A percentile compares a stretch with the other conserved stretches of the same genome.
phyloP scores from a whole-genome alignment of 2,888 invertebrate species.

The Pachydiplax longipennis region DNA sequence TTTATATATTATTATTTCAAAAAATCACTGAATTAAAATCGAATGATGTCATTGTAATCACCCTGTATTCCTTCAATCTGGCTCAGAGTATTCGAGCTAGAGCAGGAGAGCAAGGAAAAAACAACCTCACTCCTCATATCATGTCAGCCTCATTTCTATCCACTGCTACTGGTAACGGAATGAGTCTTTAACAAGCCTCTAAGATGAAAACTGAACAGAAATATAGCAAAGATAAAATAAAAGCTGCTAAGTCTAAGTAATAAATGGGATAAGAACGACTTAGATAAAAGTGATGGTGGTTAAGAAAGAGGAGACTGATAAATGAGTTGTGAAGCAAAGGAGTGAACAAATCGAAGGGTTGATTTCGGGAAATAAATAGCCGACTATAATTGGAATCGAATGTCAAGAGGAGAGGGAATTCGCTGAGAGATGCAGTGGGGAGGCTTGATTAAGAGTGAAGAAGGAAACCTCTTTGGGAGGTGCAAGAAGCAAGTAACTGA shows the following conservation, averaged over 20 bases:
- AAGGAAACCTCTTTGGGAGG: neutral
- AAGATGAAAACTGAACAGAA: neutral
- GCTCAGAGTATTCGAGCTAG: no score
- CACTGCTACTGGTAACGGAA: no score
- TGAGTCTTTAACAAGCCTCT: no score
- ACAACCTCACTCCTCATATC: no score
- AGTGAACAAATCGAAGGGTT: neutral
- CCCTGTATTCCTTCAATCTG: no score
- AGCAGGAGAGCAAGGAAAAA: no score
- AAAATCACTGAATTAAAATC: no score
- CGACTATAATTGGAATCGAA: constrained; percentile 4
- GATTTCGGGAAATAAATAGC: constrained; percentile 9
- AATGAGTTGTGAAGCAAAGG: neutral
- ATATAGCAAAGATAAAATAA: neutral
- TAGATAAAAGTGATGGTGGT: neutral
- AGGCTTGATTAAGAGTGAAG: neutral
- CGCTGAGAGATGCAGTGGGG: neutral
- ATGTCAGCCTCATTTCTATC: no score
- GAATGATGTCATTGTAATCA: no score
- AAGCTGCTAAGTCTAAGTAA: neutral
- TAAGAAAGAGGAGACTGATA: neutral
- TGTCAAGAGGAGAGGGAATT: neutral
- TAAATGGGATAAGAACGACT: neutral
- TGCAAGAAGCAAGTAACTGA: neutral
- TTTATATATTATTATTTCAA: no score